Percentiles rank a stretch among this genome's conserved stretches.
Evolutionary conservation across 2,113 vertebrate species (phyloP).

Genomic region (Phylloscopus trochilus): DNA sequence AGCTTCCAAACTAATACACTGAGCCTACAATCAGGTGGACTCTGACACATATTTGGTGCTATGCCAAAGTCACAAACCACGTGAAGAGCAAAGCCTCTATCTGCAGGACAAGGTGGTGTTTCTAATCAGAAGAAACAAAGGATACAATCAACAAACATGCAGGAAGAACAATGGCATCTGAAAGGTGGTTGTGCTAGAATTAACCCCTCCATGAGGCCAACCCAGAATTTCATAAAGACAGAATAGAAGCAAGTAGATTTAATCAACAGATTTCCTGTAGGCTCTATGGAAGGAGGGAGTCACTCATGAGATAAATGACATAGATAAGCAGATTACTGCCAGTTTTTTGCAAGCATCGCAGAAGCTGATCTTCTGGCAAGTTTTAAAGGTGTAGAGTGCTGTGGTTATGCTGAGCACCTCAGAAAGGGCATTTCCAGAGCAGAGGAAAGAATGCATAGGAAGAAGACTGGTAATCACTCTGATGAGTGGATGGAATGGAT

Average conservation of each 20-base stretch:
- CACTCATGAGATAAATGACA: not conserved
- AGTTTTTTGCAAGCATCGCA: not conserved
- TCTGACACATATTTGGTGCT: not conserved
- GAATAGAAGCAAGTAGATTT: not conserved
- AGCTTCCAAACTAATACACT: not conserved
- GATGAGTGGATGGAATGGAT: not conserved
- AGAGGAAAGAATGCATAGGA: not conserved
- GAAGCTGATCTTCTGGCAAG: not conserved
- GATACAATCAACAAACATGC: not conserved
- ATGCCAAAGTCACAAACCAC: not conserved
- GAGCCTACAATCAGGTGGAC: not conserved
- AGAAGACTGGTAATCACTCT: not conserved
- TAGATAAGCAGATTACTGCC: not conserved
- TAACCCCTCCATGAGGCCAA: not conserved
- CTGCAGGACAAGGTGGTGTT: not conserved
- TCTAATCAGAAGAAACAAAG: not conserved
- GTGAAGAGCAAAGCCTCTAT: not conserved
- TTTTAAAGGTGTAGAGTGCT: not conserved
- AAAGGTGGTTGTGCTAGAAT: not conserved
- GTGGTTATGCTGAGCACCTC: not conserved
- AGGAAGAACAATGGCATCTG: not conserved
- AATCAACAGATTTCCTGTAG: not conserved
- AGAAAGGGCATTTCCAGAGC: not conserved
- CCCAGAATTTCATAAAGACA: not conserved
- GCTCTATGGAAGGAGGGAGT: not conserved